Base-by-base conservation (phyloP, 64 coral and sea anemone genomes). In the Stichodactyla helianthus region DNA sequence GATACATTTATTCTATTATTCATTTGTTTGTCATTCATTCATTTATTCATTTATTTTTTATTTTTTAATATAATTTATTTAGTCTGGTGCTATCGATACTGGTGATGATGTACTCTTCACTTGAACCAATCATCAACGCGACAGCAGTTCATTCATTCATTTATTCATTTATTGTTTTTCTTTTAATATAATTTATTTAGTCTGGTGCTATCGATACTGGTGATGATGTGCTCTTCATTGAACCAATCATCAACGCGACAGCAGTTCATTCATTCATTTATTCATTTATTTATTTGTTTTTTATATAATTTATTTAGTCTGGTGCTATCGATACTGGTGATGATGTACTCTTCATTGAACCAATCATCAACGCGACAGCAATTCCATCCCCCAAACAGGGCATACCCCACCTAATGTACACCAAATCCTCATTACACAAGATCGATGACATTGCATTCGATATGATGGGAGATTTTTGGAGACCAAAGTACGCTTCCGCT, bases 331-430 rank as follows among this genome's bases (percentile, higher is more conserved):
- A 89, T 27, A 87, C 82, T 27, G 88, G 84, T 31, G 89, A 87
- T 87, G 92, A 94, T 50, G 87, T 89, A 44, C 53, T 94, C 4
- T 94, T 81, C 55, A 94, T 94, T 83, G 92, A 94, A 74, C 92
- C 92, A 70, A 77, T 94, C 25, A 26, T 94, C 8, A 94, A 94
- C 85, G 71, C 19, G 51, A 90, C 83, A 6, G 71, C 81, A n/a
- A 26, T 90, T 0, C 31, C 44, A 18, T n/a, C 65, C 28, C 53
- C 25, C 6, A 50, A 52, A 10, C 76, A 82, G 67, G 92, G 92
- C n/a, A 90, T 83, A 90, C 88, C 92, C 4, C 92, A 94, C 64
- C 74, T 94, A 23, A 18, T 94, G 15, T 94, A 94, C 54, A 86
- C 77, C 52, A 85, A 94, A 23, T 79, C 61, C 15, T 59, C 86